Base-by-base conservation (phyloP, 2,113 vertebrate species). In the Chaetura pelagica region DNA sequence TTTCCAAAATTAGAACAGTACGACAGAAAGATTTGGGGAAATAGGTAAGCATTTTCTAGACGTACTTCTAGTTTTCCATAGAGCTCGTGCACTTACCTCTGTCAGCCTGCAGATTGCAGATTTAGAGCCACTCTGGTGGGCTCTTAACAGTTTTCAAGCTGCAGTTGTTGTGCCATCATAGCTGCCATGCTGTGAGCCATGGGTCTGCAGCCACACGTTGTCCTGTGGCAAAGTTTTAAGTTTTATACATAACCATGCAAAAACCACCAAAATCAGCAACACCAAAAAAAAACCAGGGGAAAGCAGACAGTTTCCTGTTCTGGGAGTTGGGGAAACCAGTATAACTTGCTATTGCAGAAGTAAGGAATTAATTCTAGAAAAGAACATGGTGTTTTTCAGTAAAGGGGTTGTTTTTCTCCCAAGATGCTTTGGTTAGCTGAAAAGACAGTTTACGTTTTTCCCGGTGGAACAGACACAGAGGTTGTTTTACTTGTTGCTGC, bases 151-250 rank as follows among this genome's bases (percentile, higher is more conserved):
- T 16, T 71, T 62, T 20, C 40, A 74, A 67, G 74, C 54, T 67
- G 24, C 61, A 87, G 48, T 35, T 1, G 0, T 9, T 3, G 24
- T 76, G 73, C 26, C 11, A 5, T 44, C 1, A 3, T 21, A 13
- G 71, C 61, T 24, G 52, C 74, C 3, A 1, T 62, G 52, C 69
- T 63, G 30, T 6, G 62, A 91, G 67, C 42, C 14, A 0, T 10
- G 40, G 40, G 10, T 38, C 6, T 44, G 63, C 59, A n/a, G 0
- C 48, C 32, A 6, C 0, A 0, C 15, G 0, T 19, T 64, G 42
- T 26, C 61, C 66, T 57, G 62, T 63, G 78, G 73, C 34, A 54
- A 44, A 61, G 30, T 61, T 74, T 38, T 15, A 20, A 40, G 22
- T 54, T 62, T 44, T 71, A 19, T 75, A 17, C 22, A 71, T 55